Evolutionary conservation across 2,113 vertebrate genomes (phyloP).

Genomic region (Rhodinocichla rosea): DNA sequence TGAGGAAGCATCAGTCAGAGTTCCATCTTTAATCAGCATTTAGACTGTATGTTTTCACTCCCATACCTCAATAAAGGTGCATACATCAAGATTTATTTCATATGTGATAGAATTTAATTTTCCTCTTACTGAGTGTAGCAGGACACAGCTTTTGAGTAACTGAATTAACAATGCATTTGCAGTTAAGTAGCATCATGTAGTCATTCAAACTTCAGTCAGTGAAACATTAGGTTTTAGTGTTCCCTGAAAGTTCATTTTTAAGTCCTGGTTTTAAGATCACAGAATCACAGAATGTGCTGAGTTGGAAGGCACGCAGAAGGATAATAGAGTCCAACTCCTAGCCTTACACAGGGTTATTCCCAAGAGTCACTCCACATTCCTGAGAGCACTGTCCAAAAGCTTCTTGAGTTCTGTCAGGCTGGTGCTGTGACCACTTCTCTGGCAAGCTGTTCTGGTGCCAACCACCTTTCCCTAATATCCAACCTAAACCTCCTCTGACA

Average conservation of each 20-base stretch:
- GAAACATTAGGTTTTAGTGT: background rate
- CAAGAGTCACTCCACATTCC: background rate
- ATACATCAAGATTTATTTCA: background rate
- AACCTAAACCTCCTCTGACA: background rate
- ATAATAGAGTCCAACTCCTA: fast-evolving
- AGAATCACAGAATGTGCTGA: background rate
- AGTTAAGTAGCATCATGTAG: background rate
- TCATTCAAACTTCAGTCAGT: background rate
- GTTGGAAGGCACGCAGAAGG: background rate
- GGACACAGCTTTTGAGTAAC: background rate
- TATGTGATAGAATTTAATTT: background rate
- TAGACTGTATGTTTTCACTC: fast-evolving
- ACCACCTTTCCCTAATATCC: background rate
- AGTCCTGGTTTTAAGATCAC: background rate
- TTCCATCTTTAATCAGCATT: background rate
- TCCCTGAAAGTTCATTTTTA: background rate
- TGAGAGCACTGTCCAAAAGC: background rate
- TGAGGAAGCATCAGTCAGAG: fast-evolving
- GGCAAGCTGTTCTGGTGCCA: background rate
- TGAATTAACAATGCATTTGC: background rate
- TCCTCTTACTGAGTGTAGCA: background rate
- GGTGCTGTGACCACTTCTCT: fast-evolving
- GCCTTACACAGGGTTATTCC: background rate
- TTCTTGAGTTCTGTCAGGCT: background rate
- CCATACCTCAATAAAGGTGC: background rate